Base-by-base conservation (phyloP, 2,888 invertebrate species). In the Trachelus tabidus region DNA sequence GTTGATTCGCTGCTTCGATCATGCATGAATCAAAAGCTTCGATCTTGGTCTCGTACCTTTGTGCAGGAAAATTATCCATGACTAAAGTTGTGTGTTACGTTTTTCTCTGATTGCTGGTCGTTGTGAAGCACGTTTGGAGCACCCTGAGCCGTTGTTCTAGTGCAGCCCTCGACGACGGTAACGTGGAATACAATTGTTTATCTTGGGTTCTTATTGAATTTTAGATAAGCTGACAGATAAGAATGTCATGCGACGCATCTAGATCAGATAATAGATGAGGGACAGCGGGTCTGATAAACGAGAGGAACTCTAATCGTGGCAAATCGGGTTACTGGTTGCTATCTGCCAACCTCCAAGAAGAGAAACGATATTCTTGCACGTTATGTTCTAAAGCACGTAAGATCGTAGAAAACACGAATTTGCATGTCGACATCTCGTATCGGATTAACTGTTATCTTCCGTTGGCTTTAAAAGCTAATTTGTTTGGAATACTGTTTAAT, bases 11-110 rank as follows among this genome's bases (percentile, higher is more conserved):
- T 69, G 82, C 80, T 35, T 89, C 89, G 11, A 90, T 89, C 79
- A 89, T 87, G 75, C 91, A 90, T 0, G 89, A 84, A 68, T 91
- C 90, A 75, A 91, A 91, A n/a, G 84, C 87, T 77, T 91, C 91
- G 37, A 90, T 89, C 82, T 90, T 90, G 6, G 85, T 83, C 76
- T 89, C 88, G 75, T 88, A 91, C 75, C 88, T 87, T 56, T 88
- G 87, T 4, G 86, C 80, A 30, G 89, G 77, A 79, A 87, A 91
- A 83, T 82, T 87, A 80, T 91, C 91, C 91, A 91, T 91, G 76
- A 77, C 85, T 73, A 56, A 56, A 23, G 15, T 56, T 23, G 40
- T 56, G 15, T 40, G 40, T 56, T 56, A 56, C 40, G 40, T 56
- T 56, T 56, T 0, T 56, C 23, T 23, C 40, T 56, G 40, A 56